A percentile compares a stretch with the other conserved stretches of the same genome.
Conservation (phyloP, 1,140 invertebrate genomes). For the Drosophila malerkotliana region DNA sequence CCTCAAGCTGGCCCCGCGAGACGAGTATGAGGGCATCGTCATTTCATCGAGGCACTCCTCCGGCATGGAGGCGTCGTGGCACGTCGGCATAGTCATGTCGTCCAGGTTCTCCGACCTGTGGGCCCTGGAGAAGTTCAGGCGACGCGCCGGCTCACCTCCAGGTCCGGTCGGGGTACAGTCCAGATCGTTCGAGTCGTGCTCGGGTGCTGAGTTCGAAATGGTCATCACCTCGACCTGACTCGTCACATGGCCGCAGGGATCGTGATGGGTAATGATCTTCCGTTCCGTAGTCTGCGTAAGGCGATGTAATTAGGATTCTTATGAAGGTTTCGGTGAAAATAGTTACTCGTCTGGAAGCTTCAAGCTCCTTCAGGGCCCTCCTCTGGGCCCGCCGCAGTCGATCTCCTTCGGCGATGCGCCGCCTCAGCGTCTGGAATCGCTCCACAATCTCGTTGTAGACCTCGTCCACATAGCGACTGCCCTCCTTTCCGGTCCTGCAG, state of each 20-base stretch:
- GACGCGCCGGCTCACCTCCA: slow-evolving; percentile 7
- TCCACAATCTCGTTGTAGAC: slow-evolving; percentile 52
- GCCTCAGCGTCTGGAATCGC: slow-evolving; percentile 24
- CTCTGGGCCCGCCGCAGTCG: no score
- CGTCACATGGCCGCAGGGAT: slow-evolving; percentile 49
- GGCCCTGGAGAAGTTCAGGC: slow-evolving; percentile 19
- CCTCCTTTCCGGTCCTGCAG: background rate
- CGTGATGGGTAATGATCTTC: slow-evolving; percentile 28
- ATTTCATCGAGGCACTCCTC: slow-evolving; percentile 22
- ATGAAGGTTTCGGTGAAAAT: background rate
- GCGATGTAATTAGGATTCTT: background rate
- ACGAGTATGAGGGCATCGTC: slow-evolving; percentile 9
- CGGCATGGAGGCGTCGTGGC: background rate
- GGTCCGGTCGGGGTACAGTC: background rate
- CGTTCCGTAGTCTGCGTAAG: slow-evolving; percentile 12
- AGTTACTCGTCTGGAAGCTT: background rate
- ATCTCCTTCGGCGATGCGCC: background rate
- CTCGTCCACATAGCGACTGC: slow-evolving; percentile 15
- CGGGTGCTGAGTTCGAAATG: slow-evolving; percentile 17
- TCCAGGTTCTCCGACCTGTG: slow-evolving; percentile 35
- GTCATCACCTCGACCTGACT: slow-evolving; percentile 43
- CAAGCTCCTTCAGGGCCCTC: background rate
- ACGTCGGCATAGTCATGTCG: slow-evolving; percentile 27
- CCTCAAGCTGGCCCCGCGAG: background rate
- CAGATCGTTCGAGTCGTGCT: background rate